Base-by-base conservation (phyloP, 1,140 invertebrate species). In the Sitophilus oryzae region DNA sequence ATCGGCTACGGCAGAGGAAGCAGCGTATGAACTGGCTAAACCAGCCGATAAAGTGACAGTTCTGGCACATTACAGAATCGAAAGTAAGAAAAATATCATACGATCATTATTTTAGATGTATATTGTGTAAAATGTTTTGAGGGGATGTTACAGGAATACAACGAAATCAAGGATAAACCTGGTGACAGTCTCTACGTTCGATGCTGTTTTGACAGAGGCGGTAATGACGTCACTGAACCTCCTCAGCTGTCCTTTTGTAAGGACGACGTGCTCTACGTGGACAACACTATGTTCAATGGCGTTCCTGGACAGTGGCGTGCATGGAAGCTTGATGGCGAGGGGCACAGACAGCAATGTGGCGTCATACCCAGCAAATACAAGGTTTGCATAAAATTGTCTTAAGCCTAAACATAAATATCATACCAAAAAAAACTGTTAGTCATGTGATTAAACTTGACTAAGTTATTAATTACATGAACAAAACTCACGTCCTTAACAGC, bases 341-440 rank as follows among this genome's bases (percentile, higher is more conserved):
- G 93, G 0, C 82, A 85, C 62, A 85, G 89, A 56, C 79, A 87
- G 45, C 86, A 90, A 52, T 94, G 90, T 74, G 95, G 95, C 3
- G 89, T 93, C 36, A 93, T 98, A 74, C 93, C 93, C 35, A 94
- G 90, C 73, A 94, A 94, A 80, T 93, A 92, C 71, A 96, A 94
- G 89, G 55, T 57, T 23, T 16, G 71, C n/a, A 41, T 37, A 38
- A 49, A 20, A 38, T 19, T 47, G 3, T 34, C n/a, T 9, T 19
- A 51, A 16, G 6, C 11, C 6, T 47, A 30, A 9, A 2, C 1
- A 49, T 49, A 2, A 15, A 22, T 3, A 22, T n/a, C 21, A 5
- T 36, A 47, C 15, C 18, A 14, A 1, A 36, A 35, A 35, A 14
- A 34, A 2, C 9, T 48, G 9, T n/a, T n/a, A n/a, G n/a, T n/a